These are phyloP conservation scores for Polypterus senegalus DNA, from an alignment of 2,113 vertebrate species.

Conservation along the genomic window DNA sequence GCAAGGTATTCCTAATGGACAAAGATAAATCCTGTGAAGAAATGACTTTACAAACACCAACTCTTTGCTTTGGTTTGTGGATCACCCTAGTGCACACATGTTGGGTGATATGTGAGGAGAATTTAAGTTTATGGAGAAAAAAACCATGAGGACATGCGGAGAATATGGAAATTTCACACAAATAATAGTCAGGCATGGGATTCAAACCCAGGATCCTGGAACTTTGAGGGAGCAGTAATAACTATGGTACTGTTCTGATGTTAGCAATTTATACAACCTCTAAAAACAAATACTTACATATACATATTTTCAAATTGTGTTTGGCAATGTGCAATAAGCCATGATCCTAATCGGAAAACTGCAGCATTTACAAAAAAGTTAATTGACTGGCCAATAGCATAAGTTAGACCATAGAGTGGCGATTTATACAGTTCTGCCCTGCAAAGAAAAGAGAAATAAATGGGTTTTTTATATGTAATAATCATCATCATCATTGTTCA, in stretches of 20 bases:
- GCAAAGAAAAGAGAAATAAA: slow-evolving; percentile 16
- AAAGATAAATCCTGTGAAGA: neutral
- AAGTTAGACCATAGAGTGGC: slow-evolving; percentile 26
- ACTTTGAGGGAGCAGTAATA: too few species aligned
- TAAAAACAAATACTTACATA: slow-evolving; percentile 35
- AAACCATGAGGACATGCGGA: too few species aligned
- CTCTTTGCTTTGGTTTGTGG: too few species aligned
- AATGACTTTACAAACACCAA: neutral
- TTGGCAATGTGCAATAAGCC: slow-evolving; percentile 36
- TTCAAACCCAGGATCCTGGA: too few species aligned
- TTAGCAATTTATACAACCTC: neutral
- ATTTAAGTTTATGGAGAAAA: neutral
- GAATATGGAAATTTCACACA: too few species aligned
- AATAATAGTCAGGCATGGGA: too few species aligned
- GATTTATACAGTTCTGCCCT: slow-evolving; percentile 27
- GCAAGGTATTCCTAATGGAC: too few species aligned
- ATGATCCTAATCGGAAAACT: slow-evolving; percentile 45
- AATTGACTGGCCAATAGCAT: slow-evolving; percentile 24
- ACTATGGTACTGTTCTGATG: neutral
- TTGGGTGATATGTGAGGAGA: neutral
- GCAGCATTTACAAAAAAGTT: slow-evolving; percentile 29
- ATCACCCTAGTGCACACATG: neutral
- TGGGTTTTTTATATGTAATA: too few species aligned
- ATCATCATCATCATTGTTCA: too few species aligned
- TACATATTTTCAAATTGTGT: slow-evolving; percentile 41